Evolutionary conservation across 2,888 invertebrate species (phyloP), one percentile per base, ranked within the genome.

Genomic region (Notocelia uddmanniana): DNA sequence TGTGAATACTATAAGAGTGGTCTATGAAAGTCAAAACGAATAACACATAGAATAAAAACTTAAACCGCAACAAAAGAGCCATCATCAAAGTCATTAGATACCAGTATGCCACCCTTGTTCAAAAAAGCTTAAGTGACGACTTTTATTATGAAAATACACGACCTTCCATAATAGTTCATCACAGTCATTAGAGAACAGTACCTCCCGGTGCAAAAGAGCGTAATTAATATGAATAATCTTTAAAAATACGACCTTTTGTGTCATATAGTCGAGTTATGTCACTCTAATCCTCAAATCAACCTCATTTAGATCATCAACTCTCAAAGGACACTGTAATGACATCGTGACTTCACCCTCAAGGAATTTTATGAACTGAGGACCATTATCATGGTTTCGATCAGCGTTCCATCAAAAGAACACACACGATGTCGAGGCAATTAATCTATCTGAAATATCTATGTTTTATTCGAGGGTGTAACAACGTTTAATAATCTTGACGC

Each of bases 331-430:
- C 84, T 77, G 83, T 86, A 83, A 86, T 84, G 90, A 85, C 88
- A 81, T 91, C 91, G 92, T 93, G 93, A 93, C 84, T 84, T 81
- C 77, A 82, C 77, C 75, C 78, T 78, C 67, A 73, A 85, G 83
- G 91, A 91, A 92, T 93, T 89, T 92, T 88, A 88, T 90, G 88
- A 85, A 84, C 79, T 85, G 80, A 79, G 82, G 83, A 77, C 50
- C 84, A 90, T 92, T 91, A 92, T 92, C 92, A 82, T 86, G 84
- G 84, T 87, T 88, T 83, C 80, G 85, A 91, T 92, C 93, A 87
- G 85, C 82, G 85, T 85, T 83, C 87, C 87, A 83, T 88, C 86
- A 87, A 83, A 84, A 80, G 77, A 85, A 92, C 93, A 92, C 93
- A 93, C 93, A 93, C 93, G 93, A 86, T 75, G 91, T 72, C 79